Conservation (phyloP, 1,140 invertebrate species). For the Geopemphigus sp. region DNA sequence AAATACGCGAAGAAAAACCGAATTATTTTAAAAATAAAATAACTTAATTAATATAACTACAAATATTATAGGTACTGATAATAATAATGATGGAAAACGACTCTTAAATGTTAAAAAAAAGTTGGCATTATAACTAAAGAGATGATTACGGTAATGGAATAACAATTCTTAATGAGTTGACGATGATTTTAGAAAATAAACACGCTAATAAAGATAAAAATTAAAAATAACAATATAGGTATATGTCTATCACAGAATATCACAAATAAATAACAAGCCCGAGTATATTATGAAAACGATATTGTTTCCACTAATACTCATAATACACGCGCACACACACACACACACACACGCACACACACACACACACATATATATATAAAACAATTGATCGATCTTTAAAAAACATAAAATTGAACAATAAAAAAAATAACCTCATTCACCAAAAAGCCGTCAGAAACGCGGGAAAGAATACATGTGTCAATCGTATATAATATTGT, state of each 20-base stretch:
- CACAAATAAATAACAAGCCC: constrained; percentile 19
- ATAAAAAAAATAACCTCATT: no score
- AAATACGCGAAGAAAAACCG: not conserved
- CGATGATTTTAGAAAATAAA: not conserved
- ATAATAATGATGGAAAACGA: not conserved
- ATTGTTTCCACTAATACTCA: not conserved
- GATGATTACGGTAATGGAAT: no score
- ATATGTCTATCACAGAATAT: constrained; percentile 28
- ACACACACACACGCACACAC: not conserved
- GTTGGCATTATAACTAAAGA: no score
- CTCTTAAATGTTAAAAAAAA: not conserved
- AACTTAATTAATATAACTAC: no score
- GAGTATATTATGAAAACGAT: not conserved
- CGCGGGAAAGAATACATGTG: no score
- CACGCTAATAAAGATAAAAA: not conserved
- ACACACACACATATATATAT: not conserved
- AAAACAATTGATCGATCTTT: no score
- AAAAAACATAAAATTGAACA: no score
- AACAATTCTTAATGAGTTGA: not conserved
- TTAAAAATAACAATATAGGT: not conserved
- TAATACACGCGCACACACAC: not conserved
- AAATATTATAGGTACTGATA: not conserved
- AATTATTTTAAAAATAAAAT: no score
- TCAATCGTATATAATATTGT: no score
- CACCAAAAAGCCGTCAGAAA: no score